These are phyloP conservation scores for Sthenelais limicola DNA, from an alignment of 2,888 invertebrate species.

Conservation along the genomic window DNA sequence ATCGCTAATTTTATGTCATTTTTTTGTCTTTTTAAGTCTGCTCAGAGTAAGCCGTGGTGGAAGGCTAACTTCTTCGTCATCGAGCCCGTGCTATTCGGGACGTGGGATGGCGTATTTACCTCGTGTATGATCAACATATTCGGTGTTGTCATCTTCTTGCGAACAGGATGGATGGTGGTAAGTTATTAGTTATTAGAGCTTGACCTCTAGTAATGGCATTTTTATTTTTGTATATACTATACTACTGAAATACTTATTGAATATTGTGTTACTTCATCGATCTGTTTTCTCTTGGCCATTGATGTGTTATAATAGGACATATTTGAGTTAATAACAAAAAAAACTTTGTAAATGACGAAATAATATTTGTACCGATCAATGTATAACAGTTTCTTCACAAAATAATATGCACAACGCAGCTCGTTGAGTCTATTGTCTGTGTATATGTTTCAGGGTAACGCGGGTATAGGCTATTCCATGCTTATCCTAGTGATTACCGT, in stretches of 20 bases:
- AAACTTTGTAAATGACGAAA: too few relatives aligned
- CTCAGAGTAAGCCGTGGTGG: constrained; percentile 88
- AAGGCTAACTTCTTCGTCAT: constrained; percentile 96
- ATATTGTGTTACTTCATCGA: not conserved
- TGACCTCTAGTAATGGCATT: not conserved
- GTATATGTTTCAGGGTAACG: constrained; percentile 73
- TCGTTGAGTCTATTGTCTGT: too few relatives aligned
- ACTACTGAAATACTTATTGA: not conserved
- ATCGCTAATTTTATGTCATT: too few relatives aligned
- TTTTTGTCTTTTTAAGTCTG: too few relatives aligned
- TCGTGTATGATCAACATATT: constrained; percentile 98
- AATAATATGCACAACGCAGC: too few relatives aligned
- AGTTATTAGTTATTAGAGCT: constrained; percentile 47
- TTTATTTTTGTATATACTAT: not conserved
- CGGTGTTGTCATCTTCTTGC: constrained; percentile 95
- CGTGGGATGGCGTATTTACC: constrained; percentile 98
- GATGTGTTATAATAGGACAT: not conserved
- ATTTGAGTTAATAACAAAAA: too few relatives aligned
- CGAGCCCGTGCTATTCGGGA: constrained; percentile 95
- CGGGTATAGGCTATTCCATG: constrained; percentile 74
- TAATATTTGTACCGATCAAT: too few relatives aligned
- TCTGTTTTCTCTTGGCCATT: not conserved
- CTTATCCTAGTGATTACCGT: constrained; percentile 77
- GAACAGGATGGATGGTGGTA: constrained; percentile 98
- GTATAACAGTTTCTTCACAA: too few relatives aligned